Evolutionary conservation across 2,888 invertebrate species (phyloP).

Genomic region (Digitonthophagus gazella): DNA sequence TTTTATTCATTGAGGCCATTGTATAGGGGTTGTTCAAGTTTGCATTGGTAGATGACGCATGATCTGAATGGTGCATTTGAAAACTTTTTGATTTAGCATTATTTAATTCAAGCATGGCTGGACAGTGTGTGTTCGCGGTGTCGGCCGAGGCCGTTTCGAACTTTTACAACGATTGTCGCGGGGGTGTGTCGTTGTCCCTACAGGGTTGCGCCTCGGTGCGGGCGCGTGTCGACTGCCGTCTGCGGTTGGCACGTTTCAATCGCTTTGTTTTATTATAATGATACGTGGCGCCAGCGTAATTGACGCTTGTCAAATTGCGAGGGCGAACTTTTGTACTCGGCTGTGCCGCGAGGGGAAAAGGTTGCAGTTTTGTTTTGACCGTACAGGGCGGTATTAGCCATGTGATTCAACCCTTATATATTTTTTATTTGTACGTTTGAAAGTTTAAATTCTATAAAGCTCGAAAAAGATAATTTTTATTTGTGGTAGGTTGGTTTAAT

Average conservation of each 20-base stretch:
- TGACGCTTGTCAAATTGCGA: slow-evolving; percentile 27
- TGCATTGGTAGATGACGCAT: too few relatives aligned
- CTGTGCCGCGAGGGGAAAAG: slow-evolving; percentile 13
- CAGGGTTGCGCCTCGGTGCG: background rate
- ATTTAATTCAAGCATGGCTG: slow-evolving; percentile 38
- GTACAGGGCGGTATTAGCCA: background rate
- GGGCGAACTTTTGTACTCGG: slow-evolving; percentile 25
- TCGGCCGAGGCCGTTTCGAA: slow-evolving; percentile 20
- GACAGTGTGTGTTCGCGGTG: slow-evolving; percentile 7
- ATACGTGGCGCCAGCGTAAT: slow-evolving; percentile 28
- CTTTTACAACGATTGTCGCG: slow-evolving; percentile 23
- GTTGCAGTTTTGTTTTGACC: slow-evolving; percentile 9
- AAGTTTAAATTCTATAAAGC: background rate
- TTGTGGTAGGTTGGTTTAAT: background rate
- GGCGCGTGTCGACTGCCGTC: slow-evolving; percentile 28
- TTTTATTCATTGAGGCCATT: too few relatives aligned
- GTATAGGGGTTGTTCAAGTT: too few relatives aligned
- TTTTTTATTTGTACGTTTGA: too few relatives aligned
- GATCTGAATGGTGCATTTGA: slow-evolving; percentile 41
- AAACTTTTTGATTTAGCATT: slow-evolving; percentile 40
- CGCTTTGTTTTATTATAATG: slow-evolving; percentile 38
- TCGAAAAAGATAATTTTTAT: background rate
- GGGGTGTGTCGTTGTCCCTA: slow-evolving; percentile 28
- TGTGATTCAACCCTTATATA: background rate
- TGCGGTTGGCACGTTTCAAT: slow-evolving; percentile 34